These are phyloP conservation scores for Uropetala carovei DNA, from an alignment of 2,888 invertebrate species.

Conservation along the genomic window DNA sequence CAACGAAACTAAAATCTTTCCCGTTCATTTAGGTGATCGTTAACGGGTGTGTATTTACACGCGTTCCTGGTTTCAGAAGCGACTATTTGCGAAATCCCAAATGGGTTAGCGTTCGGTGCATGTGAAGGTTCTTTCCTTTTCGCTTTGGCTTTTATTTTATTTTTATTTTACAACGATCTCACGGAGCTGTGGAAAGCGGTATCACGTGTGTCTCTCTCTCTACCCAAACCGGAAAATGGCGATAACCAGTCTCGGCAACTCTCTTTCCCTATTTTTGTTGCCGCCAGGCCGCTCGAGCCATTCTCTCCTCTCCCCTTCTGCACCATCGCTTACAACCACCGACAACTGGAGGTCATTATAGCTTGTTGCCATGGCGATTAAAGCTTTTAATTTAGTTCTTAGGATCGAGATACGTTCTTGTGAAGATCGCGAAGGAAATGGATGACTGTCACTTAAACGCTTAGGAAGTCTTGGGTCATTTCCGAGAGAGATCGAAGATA, in stretches of 20 bases:
- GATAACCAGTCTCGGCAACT: background rate
- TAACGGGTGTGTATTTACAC: background rate
- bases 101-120: background rate
- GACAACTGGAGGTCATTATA: too few relatives aligned
- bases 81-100: conserved; percentile 2
- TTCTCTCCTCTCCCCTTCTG: background rate
- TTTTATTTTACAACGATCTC: background rate
- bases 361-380: too few relatives aligned
- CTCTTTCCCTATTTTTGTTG: background rate
- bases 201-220: conserved; percentile 10
- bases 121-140: background rate
- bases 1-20: background rate
- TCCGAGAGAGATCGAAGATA: background rate
- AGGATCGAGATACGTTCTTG: too few relatives aligned
- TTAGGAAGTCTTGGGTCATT: too few relatives aligned
- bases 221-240: conserved; percentile 26
- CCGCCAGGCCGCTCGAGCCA: conserved; percentile 2
- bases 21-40: background rate
- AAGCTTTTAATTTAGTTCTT: too few relatives aligned
- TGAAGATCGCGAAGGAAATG: too few relatives aligned
- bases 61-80: background rate
- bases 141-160: background rate
- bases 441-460: too few relatives aligned
- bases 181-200: background rate
- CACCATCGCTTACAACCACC: background rate